phyloP scores from a whole-genome alignment of 2,888 invertebrate species.

The Dasypogon diadema region DNA sequence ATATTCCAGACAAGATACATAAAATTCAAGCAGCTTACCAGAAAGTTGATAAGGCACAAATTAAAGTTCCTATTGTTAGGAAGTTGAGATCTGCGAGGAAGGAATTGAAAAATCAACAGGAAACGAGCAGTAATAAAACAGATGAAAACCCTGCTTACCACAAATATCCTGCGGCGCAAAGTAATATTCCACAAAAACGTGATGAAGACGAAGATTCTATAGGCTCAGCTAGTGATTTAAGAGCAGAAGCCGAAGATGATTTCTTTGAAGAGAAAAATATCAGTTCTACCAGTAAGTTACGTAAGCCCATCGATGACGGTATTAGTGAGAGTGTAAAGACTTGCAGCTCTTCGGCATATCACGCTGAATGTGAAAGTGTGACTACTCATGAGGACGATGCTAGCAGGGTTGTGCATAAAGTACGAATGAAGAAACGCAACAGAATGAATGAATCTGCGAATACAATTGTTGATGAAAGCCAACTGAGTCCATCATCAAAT shows the following conservation, averaged over 20 bases:
- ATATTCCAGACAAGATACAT: conserved; percentile 71
- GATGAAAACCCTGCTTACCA: conserved; percentile 26
- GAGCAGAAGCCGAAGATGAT: conserved; percentile 70
- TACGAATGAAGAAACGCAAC: conserved; percentile 69
- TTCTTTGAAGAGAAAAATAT: conserved; percentile 68
- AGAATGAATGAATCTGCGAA: conserved; percentile 62
- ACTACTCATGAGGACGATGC: conserved; percentile 74
- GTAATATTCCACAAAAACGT: conserved; percentile 59
- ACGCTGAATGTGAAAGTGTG: conserved; percentile 79
- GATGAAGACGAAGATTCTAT: conserved; percentile 77
- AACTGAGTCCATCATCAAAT: conserved; percentile 68
- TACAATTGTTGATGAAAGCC: conserved; percentile 68
- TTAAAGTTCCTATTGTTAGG: conserved; percentile 68
- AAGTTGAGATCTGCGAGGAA: conserved; percentile 68
- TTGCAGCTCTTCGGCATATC: conserved; percentile 78
- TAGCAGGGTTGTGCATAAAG: conserved; percentile 70
- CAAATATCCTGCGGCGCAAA: conserved; percentile 55
- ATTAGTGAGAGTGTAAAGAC: conserved; percentile 76
- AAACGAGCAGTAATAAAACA: not conserved
- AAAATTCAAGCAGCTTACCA: conserved; percentile 70
- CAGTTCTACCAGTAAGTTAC: conserved; percentile 59
- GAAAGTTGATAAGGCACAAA: conserved; percentile 69
- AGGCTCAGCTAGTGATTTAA: conserved; percentile 79
- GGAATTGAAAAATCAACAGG: conserved; percentile 60
- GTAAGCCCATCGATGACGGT: conserved; percentile 68